Evolutionary conservation across 2,797 vertebrate genomes (phyloP), one percentile per base, ranked within the genome.

Genomic region (Mastacembelus armatus): DNA sequence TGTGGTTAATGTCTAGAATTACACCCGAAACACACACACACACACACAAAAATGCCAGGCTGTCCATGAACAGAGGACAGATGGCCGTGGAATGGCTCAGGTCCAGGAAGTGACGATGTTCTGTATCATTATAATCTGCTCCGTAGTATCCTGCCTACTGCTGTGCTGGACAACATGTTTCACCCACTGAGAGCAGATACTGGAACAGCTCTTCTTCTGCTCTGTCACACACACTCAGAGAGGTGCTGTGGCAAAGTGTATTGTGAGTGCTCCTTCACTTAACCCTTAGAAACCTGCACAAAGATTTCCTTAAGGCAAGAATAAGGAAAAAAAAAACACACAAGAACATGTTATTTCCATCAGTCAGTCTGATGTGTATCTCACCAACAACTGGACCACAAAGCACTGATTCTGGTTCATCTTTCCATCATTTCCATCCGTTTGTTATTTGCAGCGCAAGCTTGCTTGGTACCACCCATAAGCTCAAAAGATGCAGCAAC

Each of bases 41-140:
- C 35, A 57, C 66, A 71, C 38, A 40, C 63, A 78, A 49, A 81
- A 70, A 83, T 62, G 63, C 64, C 74, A 66, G 63, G 68, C 89
- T 87, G 90, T 89, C 86, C 84, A 55, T 71, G 91, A 85, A 92
- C 85, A 78, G 85, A 84, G 88, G 90, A 92, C 93, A 94, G 93
- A 94, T 93, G 92, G 93, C 78, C 40, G 48, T 2, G 6, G 71
- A 81, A 78, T 93, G 91, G 91, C 91, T 86, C 66, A 50, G 66
- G 69, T 91, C 91, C 92, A 93, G 90, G 80, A 86, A 90, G 87
- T 88, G 90, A 89, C 88, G 83, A 86, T 81, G 84, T 78, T 89
- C 81, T 87, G 87, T 85, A 88, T 93, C 90, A 92, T 92, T 87
- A 91, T 93, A 93, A 93, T 93, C 92, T 92, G 83, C 91, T 87